Base-by-base conservation (phyloP, 1,140 invertebrate species). In the Hormaphis cornu region DNA sequence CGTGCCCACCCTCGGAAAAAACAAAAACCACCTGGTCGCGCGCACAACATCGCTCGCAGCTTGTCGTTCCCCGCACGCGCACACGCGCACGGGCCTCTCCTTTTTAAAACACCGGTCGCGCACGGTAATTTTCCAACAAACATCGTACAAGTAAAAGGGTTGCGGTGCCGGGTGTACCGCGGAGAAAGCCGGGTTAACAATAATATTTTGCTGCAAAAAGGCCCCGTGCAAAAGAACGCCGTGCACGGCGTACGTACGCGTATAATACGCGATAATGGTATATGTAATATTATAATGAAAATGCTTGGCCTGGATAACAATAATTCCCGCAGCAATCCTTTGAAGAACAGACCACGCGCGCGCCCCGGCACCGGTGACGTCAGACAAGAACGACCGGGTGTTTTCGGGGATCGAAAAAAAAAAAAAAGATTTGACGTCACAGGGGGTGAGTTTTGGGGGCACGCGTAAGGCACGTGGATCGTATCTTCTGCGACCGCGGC, bases 381-480 rank as follows among this genome's bases (percentile, higher is more conserved):
- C 61, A n/a, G n/a, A 66, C 28, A 66, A 66, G 44, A 66, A 10
- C 12, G 35, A 66, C 61, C 61, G 61, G 61, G 61, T 66, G 61
- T 66, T 28, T 35, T 46, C 0, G 40, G 18, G 5, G 40, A 44
- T 35, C 24, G 35, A 24, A 7, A 9, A 4, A 54, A 10, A 18
- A 48, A 48, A 63, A 30, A 50, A 33, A 48, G 26, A 66, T 66
- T 66, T 66, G 40, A 66, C 61, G 61, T 66, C 61, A 66, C 44
- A 33, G 61, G 61, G 61, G 61, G 61, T 66, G 61, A 66, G 40
- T 66, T 66, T 48, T 66, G 4, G 28, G 59, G 61, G 44, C 61
- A 66, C 61, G 61, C 61, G 61, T 46, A 66, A 66, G 61, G 61
- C 61, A 66, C 61, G 61, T 66, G 61, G 61, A 66, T 50, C 16